These are phyloP conservation scores for Listrodromus nycthemerus DNA, from an alignment of 2,888 invertebrate genomes.

Conservation along the genomic window DNA sequence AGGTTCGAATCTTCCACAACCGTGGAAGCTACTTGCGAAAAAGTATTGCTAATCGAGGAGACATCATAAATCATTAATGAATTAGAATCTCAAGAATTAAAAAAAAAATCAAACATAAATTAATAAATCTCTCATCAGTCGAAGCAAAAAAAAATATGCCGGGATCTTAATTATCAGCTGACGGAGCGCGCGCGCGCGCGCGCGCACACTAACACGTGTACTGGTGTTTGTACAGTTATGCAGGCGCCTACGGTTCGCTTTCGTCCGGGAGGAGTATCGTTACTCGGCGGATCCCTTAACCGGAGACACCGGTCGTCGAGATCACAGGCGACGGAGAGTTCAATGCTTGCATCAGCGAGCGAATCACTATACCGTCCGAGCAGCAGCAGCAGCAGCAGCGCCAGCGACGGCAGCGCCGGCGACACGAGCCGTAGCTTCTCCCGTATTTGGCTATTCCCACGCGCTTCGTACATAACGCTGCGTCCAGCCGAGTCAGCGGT, in stretches of 20 bases:
- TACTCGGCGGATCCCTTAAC: conserved; percentile 73
- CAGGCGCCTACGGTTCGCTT: conserved; percentile 59
- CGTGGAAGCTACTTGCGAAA: no score
- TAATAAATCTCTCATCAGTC: background rate
- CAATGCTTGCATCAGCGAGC: conserved; percentile 80
- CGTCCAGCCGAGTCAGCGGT: conserved; percentile 25
- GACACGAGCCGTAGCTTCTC: conserved; percentile 13
- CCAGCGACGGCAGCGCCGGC: background rate
- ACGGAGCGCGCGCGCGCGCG: background rate
- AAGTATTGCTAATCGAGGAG: background rate
- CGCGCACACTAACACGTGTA: background rate
- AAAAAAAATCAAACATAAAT: background rate
- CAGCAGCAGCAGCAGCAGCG: background rate
- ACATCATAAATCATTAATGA: no score
- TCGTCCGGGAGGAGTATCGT: conserved; percentile 51
- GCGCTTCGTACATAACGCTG: background rate
- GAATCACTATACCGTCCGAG: conserved; percentile 1
- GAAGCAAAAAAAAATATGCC: conserved; percentile 3
- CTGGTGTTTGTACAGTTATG: conserved; percentile 64
- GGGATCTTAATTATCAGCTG: conserved; percentile 32
- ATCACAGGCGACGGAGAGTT: conserved; percentile 74
- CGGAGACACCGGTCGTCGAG: conserved; percentile 74
- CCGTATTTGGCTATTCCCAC: conserved; percentile 14
- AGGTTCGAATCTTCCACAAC: no score
- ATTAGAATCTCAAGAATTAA: background rate